A percentile compares a stretch with the other conserved stretches of the same genome.
Evolutionary conservation across 2,888 invertebrate genomes (phyloP).

Genomic region (Standfussiana lucernea): DNA sequence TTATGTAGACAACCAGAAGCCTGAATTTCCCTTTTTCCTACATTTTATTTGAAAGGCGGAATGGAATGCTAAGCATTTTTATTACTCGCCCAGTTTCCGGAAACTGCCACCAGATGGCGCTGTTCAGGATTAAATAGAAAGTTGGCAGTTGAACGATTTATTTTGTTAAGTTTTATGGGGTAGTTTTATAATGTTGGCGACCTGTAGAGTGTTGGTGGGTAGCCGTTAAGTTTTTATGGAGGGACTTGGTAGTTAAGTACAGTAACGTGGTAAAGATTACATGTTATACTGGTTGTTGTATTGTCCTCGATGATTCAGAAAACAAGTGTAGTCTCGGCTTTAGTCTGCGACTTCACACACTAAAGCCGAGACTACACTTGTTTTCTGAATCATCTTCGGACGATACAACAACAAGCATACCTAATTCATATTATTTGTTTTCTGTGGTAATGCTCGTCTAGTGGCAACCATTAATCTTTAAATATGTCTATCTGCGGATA

Average conservation of each 20-base stretch:
- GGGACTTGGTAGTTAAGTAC: not conserved
- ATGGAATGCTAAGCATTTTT: constrained; percentile 48
- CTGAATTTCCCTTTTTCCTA: constrained; percentile 16
- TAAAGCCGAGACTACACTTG: no score
- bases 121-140: constrained; percentile 35
- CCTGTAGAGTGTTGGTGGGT: constrained; percentile 12
- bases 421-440: no score
- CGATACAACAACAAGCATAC: no score
- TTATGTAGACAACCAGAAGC: constrained; percentile 1
- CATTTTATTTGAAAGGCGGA: constrained; percentile 10
- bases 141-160: constrained; percentile 50
- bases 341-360: no score
- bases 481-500: no score
- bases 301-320: no score
- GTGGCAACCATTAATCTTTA: no score
- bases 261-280: not conserved
- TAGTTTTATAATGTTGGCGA: constrained; percentile 22
- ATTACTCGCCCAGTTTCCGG: constrained; percentile 35
- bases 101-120: constrained; percentile 38
- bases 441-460: no score
- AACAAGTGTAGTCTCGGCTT: no score
- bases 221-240: constrained; percentile 3
- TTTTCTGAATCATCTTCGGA: no score
- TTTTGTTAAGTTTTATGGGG: constrained; percentile 28
- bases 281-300: no score